A percentile compares a stretch with the other conserved stretches of the same genome.
These are phyloP conservation scores for Amphilophus citrinellus DNA, from an alignment of 2,113 vertebrate genomes.

Conservation along the genomic window DNA sequence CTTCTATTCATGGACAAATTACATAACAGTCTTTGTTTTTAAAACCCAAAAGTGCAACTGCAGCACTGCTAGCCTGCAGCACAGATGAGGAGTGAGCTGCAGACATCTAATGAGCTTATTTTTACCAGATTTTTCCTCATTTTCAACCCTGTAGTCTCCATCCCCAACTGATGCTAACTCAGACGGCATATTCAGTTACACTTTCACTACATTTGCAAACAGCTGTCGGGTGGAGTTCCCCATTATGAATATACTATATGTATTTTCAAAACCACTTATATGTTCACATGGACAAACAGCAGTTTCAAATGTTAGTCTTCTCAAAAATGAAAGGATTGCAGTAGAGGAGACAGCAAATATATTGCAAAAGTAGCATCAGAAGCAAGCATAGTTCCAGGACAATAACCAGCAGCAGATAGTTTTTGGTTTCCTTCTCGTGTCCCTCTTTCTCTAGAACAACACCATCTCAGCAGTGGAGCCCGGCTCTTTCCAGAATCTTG, in stretches of 20 bases:
- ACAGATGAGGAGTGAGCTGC: neutral
- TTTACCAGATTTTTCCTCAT: neutral
- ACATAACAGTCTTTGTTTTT: neutral
- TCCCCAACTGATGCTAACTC: neutral
- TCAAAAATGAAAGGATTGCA: neutral
- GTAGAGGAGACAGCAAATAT: neutral
- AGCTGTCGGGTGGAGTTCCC: neutral
- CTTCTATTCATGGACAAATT: neutral
- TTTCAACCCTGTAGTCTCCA: neutral
- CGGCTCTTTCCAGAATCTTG: constrained; percentile 84
- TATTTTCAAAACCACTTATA: neutral
- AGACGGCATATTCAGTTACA: neutral
- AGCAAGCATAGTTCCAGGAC: neutral
- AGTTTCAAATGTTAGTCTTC: neutral
- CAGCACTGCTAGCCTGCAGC: neutral
- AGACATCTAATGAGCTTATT: neutral
- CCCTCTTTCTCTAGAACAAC: constrained; percentile 82
- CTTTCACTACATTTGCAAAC: neutral
- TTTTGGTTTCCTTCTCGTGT: neutral
- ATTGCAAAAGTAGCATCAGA: neutral
- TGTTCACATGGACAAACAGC: neutral
- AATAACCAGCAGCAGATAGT: neutral
- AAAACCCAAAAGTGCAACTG: neutral
- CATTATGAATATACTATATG: neutral
- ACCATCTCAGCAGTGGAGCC: constrained; percentile 86